Evolutionary conservation across 2,113 vertebrate species (phyloP), one percentile per base, ranked within the genome.

Genomic region (Cyprinodon brontotheroides): DNA sequence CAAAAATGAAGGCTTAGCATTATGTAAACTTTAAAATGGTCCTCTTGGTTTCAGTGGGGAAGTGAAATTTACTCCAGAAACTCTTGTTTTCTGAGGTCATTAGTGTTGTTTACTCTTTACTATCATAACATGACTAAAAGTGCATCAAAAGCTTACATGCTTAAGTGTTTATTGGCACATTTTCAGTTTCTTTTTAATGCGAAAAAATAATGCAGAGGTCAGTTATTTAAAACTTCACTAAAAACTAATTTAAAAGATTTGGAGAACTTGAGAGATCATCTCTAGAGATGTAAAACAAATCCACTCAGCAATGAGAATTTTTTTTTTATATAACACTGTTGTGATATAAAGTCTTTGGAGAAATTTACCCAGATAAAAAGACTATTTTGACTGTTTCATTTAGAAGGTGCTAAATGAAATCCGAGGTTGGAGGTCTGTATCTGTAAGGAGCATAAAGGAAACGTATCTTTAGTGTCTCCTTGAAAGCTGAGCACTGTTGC

Each of bases 161-260:
- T 1, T 65, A 1, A 0, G 40, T 45, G 67, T 74, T 9, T n/a
- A 39, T 45, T 61, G 29, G n/a, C 41, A 69, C 40, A 41, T 17
- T 29, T 37, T 45, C 74, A 53, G 14, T 61, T 15, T 22, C 62
- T 72, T 61, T 40, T 12, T n/a, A n/a, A 48, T 37, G 17, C 8
- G 29, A 50, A 36, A 20, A 48, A 4, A 72, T 45, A 0, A 17
- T 61, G 40, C 17, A 59, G 11, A 38, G 67, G 50, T 39, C 22
- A 53, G 59, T 50, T 0, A 88, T 72, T 81, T 15, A 11, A 81
- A 66, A 68, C 41, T 72, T 62, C 4, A 22, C 13, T 80, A 77
- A 75, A 57, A n/a, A 57, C 50, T 20, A 17, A 20, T 53, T 53
- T 20, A 53, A 53, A 57, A 3, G 48, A 14, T 50, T 50, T 17